phyloP scores from a whole-genome alignment of 2,797 vertebrate genomes.

The Falco novaeseelandiae region DNA sequence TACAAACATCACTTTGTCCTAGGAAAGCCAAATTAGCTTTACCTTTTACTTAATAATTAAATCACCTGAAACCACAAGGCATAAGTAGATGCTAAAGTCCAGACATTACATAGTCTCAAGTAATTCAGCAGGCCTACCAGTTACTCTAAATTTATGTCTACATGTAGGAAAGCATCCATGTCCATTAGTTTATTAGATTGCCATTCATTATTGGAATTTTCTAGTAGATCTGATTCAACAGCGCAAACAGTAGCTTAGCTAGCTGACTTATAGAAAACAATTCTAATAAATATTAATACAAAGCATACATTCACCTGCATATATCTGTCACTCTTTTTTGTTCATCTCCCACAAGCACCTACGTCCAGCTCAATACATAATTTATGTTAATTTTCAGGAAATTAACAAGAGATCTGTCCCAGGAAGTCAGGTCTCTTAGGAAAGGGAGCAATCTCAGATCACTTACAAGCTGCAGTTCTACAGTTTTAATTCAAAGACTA shows the following conservation, averaged over 20 bases:
- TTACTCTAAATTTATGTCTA: background rate
- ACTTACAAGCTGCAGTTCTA: background rate
- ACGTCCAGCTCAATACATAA: background rate
- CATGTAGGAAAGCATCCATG: background rate
- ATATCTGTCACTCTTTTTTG: background rate
- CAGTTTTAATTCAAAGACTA: background rate
- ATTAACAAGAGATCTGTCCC: background rate
- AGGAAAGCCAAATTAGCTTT: background rate
- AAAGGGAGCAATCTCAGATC: background rate
- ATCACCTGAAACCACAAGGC: background rate
- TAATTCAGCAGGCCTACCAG: background rate
- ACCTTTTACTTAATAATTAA: background rate
- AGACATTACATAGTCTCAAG: background rate
- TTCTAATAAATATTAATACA: background rate
- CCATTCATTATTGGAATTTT: background rate
- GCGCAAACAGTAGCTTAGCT: background rate
- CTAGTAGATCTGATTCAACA: background rate
- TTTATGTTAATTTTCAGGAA: background rate
- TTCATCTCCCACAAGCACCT: background rate
- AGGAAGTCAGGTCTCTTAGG: background rate
- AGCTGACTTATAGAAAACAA: background rate
- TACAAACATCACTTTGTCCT: background rate
- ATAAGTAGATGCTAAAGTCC: background rate
- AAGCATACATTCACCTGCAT: background rate
- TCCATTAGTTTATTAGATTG: background rate